Conservation (phyloP, 1,140 invertebrate species). For the Euwallacea fornicatus region DNA sequence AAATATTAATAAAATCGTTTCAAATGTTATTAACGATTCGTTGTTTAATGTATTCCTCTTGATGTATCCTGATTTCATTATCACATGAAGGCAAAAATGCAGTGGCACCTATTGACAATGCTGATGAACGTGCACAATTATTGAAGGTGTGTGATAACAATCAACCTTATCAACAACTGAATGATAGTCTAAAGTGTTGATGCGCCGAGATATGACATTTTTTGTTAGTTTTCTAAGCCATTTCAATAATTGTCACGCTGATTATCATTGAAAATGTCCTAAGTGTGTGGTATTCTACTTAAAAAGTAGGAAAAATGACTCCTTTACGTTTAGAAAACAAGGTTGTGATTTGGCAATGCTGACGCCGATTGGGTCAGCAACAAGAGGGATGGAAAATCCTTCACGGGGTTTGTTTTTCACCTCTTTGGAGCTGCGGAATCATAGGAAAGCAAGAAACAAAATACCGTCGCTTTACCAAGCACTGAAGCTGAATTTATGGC, state of each 20-base stretch:
- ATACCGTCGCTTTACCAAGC: constrained; percentile 49
- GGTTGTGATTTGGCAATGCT: constrained; percentile 42
- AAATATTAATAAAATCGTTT: neutral
- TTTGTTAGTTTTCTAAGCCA: constrained; percentile 47
- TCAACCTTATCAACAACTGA: constrained; percentile 28
- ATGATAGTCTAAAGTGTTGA: constrained; percentile 40
- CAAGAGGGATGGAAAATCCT: constrained; percentile 47
- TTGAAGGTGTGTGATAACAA: constrained; percentile 14
- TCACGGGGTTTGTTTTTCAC: constrained; percentile 50
- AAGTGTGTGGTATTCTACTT: constrained; percentile 54
- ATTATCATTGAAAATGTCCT: constrained; percentile 53
- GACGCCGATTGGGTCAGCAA: constrained; percentile 53
- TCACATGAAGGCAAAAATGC: no score
- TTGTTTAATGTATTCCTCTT: no score
- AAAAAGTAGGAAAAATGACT: constrained; percentile 27
- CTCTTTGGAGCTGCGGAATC: constrained; percentile 44
- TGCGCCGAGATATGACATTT: constrained; percentile 53
- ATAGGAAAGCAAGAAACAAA: constrained; percentile 50
- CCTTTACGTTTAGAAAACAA: constrained; percentile 8
- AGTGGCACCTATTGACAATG: no score
- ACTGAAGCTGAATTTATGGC: constrained; percentile 54
- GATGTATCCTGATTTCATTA: no score
- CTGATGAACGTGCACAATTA: no score
- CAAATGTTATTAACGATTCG: no score
- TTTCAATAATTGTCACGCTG: constrained; percentile 47